Base-by-base conservation (phyloP, 2,113 vertebrate genomes). In the Campylomormyrus numenius region DNA sequence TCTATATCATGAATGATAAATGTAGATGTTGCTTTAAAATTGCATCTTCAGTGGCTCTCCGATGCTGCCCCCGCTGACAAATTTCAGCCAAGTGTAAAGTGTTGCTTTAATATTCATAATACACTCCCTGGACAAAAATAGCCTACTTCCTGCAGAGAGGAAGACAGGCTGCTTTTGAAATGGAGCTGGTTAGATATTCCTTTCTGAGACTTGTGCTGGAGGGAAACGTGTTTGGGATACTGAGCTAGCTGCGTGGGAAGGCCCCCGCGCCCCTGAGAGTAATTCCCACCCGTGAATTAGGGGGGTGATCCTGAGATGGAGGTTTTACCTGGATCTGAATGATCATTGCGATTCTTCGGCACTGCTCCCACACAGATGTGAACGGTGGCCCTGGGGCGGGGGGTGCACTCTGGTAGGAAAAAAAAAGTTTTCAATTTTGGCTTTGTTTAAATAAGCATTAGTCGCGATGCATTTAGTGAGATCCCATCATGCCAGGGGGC, bases 391-490 rank as follows among this genome's bases (percentile, higher is more conserved):
- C 39, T 87, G 49, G 85, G 35, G 31, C 2, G 1, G 53, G 21
- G 52, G 24, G 70, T 31, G 9, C n/a, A 70, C 27, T 70, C 62
- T 70, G n/a, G n/a, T 70, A 70, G n/a, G 27, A 66, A 31, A 66
- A 66, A 70, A 70, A 66, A 62, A 24, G 21, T n/a, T n/a, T 15
- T 77, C 31, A 19, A 39, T 77, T 77, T 77, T 39, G 31, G 31
- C 70, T 77, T 77, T 92, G 90, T 93, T 95, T 93, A 90, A 93
- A 91, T 92, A 94, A 85, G 91, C 80, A 45, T 91, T 91, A 90
- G 91, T 87, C 89, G 94, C 94, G 95, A 94, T 93, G 92, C 93
- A 93, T 95, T 95, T 94, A 94, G 94, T 93, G 93, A 90, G 91
- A 91, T 93, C 92, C 89, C 93, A 93, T 93, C 85, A 95, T 92